phyloP scores from a whole-genome alignment of 2,888 invertebrate genomes.

The Dryococelus australis region DNA sequence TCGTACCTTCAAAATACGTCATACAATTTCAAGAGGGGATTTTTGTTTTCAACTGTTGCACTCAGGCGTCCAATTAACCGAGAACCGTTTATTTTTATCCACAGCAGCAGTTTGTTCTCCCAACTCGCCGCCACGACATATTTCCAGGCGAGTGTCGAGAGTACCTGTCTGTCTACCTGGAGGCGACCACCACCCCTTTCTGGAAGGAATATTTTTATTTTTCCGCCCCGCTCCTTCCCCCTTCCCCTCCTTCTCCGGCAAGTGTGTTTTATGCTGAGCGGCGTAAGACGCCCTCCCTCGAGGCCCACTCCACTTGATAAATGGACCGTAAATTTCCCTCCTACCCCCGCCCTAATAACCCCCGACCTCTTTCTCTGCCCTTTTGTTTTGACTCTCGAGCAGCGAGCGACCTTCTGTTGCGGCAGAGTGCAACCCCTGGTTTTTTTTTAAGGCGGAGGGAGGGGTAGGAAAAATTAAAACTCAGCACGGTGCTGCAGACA shows the following conservation, averaged over 20 bases:
- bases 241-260: neutral
- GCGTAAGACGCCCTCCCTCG: neutral
- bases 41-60: too few relatives aligned
- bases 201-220: constrained; percentile 10
- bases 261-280: neutral
- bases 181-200: neutral
- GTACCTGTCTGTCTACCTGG: constrained; percentile 6
- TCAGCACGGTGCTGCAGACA: neutral
- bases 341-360: neutral
- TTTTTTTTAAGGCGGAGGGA: neutral
- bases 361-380: neutral
- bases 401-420: neutral
- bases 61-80: too few relatives aligned
- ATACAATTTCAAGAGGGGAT: too few relatives aligned
- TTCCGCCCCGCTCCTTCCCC: neutral
- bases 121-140: neutral
- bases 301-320: neutral
- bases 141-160: neutral
- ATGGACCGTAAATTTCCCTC: constrained; percentile 1
- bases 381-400: neutral
- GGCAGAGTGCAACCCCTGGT: neutral
- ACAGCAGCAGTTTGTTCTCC: neutral
- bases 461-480: neutral
- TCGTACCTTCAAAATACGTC: too few relatives aligned
- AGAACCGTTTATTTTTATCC: neutral